Base-by-base conservation (phyloP, 2,797 vertebrate genomes). In the Peromyscus aztecus region DNA sequence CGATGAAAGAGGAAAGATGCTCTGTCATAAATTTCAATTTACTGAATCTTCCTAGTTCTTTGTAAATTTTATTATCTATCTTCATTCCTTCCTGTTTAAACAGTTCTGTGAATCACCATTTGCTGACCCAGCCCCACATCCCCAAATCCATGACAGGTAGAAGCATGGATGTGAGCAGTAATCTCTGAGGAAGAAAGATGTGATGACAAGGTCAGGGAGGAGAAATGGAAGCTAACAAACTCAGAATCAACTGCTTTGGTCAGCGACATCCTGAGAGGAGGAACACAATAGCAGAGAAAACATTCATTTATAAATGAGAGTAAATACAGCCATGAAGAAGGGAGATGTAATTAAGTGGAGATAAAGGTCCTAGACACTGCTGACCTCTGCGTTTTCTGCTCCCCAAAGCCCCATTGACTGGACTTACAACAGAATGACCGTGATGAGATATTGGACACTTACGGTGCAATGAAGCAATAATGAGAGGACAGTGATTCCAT, bases 401-500 rank as follows among this genome's bases (percentile, higher is more conserved):
- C 61, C 34, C 83, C 2, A 31, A 52, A 85, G 40, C 37, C 71
- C 43, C 34, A 43, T 86, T 37, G 24, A 2, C 12, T 21, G 61
- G 63, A 82, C 19, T 43, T 57, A 4, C 0, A 21, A 24, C 4
- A 0, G 6, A 37, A 34, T 11, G 10, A 16, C 67, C 46, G 11
- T 34, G 11, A 71, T 29, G 82, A 92, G 49, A 19, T 21, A 59
- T 2, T 40, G 63, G 87, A 55, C 3, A 6, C n/a, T 19, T 43
- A 9, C 3, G 34, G 37, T 5, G 6, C 11, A 71, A 49, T 7
- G 4, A 13, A 90, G 21, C 1, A 2, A 21, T 12, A 21, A 7
- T 24, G 19, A 9, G 24, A 31, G 12, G 12, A 16, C 0, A 0
- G 1, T 16, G 61, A 24, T 67, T 31, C n/a, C 21, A 0, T 2